These are phyloP conservation scores for Dugesia japonica DNA, from an alignment of 2,888 invertebrate species.

Conservation along the genomic window DNA sequence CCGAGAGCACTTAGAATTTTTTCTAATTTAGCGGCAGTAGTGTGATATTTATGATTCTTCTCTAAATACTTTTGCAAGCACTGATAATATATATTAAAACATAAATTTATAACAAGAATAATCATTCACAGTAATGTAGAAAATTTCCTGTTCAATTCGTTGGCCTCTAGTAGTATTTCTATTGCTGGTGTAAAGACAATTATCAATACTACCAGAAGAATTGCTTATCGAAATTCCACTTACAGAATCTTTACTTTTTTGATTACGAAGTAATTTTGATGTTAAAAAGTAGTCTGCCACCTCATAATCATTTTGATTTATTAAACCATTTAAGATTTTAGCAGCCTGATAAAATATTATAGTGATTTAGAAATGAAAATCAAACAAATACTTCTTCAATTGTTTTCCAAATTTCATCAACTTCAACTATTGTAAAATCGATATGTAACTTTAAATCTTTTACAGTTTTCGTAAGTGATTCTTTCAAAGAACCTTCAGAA, in stretches of 20 bases:
- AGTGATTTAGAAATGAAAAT: background rate
- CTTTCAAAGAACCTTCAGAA: background rate
- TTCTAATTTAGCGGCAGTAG: background rate
- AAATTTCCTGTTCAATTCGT: background rate
- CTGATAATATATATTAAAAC: background rate
- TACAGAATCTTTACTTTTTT: background rate
- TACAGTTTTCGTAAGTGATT: background rate
- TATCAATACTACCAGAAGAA: background rate
- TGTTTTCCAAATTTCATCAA: background rate
- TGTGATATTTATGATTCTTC: background rate
- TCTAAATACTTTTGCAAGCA: background rate
- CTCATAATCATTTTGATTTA: background rate
- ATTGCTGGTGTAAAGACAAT: background rate
- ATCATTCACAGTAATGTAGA: background rate
- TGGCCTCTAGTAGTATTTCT: background rate
- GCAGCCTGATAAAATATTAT: background rate
- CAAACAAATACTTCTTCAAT: background rate
- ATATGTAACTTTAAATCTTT: background rate
- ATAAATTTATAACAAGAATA: background rate
- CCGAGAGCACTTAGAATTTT: background rate
- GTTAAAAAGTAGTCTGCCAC: background rate
- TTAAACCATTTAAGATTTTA: background rate
- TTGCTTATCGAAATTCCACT: background rate
- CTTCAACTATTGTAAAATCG: background rate
- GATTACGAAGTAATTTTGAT: background rate